These are phyloP conservation scores for Callinectes sapidus DNA, from an alignment of 2,888 invertebrate genomes.

Conservation along the genomic window DNA sequence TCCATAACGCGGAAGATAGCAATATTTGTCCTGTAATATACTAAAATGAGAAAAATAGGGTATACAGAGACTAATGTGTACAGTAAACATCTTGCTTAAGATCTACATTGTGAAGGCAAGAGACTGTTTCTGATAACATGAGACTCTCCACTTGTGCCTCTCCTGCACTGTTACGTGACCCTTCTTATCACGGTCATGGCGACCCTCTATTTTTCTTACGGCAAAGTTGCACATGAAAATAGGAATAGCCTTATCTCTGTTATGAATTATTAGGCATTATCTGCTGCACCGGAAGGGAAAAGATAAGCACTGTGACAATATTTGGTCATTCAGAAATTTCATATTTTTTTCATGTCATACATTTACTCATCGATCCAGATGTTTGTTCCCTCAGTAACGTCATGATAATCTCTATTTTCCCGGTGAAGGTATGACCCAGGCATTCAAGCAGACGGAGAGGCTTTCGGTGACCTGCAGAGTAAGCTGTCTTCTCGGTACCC, in stretches of 20 bases:
- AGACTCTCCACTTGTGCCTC: neutral
- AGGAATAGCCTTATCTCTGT: neutral
- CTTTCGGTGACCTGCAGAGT: slow-evolving; percentile 32
- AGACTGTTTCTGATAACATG: neutral
- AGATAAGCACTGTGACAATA: neutral
- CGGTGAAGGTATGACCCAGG: slow-evolving; percentile 50
- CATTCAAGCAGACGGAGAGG: slow-evolving; percentile 56
- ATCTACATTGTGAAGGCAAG: neutral
- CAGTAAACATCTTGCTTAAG: neutral
- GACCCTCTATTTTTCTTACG: neutral
- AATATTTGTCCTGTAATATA: neutral
- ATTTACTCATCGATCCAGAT: neutral
- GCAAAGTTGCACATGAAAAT: neutral
- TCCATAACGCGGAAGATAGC: no score
- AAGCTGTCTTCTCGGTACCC: slow-evolving; percentile 40
- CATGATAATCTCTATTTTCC: neutral
- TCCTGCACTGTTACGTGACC: neutral
- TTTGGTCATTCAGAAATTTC: neutral
- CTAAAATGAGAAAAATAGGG: neutral
- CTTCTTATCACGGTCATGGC: neutral
- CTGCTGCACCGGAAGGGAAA: neutral
- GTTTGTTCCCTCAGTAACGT: neutral
- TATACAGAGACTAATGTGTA: neutral
- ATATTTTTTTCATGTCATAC: neutral
- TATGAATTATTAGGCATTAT: neutral